Evolutionary conservation across 1,140 invertebrate genomes (phyloP), one percentile per base, ranked within the genome.

Genomic region (Catajapyx aquilonaris): DNA sequence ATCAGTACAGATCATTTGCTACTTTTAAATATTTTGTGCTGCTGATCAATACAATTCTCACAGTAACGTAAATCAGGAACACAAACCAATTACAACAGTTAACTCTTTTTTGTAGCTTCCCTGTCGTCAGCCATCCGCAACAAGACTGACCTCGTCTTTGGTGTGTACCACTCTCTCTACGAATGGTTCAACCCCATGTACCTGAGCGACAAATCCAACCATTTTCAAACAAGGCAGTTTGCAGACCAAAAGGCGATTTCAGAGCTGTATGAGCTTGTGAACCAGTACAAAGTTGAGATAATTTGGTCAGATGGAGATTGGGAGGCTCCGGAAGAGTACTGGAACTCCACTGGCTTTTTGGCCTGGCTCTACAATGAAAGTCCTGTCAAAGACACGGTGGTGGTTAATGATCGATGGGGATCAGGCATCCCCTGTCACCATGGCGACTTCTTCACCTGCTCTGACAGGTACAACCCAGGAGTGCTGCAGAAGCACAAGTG

Each of bases 311-410:
- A 95, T 57, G 88, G 88, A 0, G 81, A 86, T 44, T 83, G 80
- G 79, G 81, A 85, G 51, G 73, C 77, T 1, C 47, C 65, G 1
- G 73, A 78, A 46, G 61, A 62, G 1, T 96, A 95, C 49, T 97
- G 76, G 75, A 67, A 68, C 23, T 74, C 79, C 0, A 72, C 68
- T 43, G 71, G 77, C 43, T 73, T 85, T 46, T 59, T 96, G 2
- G 76, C 88, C 5, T 96, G 88, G 86, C 60, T 96, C 1, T 97
- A 91, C 48, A 96, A 94, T 54, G 74, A 88, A 5, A 94, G 86
- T 55, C 87, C 90, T 1, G 81, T 95, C 0, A 78, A 76, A 50
- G 72, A 91, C 35, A 78, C 70, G 4, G 68, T 96, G 5, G 83
- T 93, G 1, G 75, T 75, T 0, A 91, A 93, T 58, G 81, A 85